Conservation (phyloP, 2,888 invertebrate species). For the Bimastos eiseni region DNA sequence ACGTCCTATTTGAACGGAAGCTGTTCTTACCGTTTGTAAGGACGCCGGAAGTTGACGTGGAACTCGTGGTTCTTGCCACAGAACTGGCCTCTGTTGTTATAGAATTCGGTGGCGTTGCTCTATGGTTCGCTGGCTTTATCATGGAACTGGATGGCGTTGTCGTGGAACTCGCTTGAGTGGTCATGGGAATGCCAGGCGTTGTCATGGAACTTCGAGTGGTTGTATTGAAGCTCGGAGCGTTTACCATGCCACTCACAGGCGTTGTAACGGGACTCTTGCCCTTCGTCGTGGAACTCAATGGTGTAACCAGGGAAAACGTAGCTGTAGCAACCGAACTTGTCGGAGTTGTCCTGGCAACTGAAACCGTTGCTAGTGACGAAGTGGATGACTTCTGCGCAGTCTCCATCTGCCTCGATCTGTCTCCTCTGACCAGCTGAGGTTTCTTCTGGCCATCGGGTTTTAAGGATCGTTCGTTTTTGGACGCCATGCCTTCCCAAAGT, state of each 20-base stretch:
- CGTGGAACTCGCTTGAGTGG: background rate
- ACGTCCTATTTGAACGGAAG: background rate
- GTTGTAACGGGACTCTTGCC: background rate
- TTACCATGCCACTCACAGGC: background rate
- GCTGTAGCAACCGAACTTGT: background rate
- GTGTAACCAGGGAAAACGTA: background rate
- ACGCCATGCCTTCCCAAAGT: slow-evolving; percentile 9
- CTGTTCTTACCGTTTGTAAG: background rate
- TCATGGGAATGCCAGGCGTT: background rate
- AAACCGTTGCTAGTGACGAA: background rate
- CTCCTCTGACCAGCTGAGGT: slow-evolving; percentile 6
- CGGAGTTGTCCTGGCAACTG: background rate
- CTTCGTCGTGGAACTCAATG: background rate
- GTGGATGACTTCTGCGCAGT: background rate
- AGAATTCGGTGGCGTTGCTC: no score
- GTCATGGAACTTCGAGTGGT: background rate
- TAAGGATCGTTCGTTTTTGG: background rate
- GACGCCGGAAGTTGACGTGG: background rate
- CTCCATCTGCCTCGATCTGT: background rate
- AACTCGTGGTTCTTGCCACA: no score
- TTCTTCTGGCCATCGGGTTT: background rate
- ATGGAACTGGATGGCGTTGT: background rate
- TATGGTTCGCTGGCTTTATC: no score
- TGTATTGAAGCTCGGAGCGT: background rate
- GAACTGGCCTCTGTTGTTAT: no score